Base-by-base conservation (phyloP, 2,797 vertebrate genomes). In the Sebastes oblongus region DNA sequence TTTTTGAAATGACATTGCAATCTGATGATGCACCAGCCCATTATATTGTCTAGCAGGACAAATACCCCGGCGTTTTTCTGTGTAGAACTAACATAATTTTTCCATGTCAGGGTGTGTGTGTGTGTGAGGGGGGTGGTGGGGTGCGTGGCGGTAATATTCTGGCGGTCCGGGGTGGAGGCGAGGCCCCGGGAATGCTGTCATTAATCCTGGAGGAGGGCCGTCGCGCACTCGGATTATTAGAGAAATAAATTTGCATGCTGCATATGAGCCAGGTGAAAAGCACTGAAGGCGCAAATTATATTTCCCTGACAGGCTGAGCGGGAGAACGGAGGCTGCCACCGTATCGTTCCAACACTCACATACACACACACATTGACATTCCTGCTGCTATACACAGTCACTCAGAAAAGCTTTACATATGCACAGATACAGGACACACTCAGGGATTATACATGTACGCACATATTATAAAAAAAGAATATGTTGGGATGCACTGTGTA, bases 201-300 rank as follows among this genome's bases (percentile, higher is more conserved):
- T 99, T 99, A 99, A 99, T 99, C 97, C 97, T 98, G 96, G 96
- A 96, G 98, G 91, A 93, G 91, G 98, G 97, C 97, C 97, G 97
- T 97, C 96, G 97, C 96, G 95, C 96, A 96, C 96, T 97, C 95
- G 97, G 97, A 99, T 99, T 99, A 99, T 99, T 98, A 99, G 98
- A 98, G 98, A 99, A 99, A 99, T 99, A 99, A 98, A 99, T 99
- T 99, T 99, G 98, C 98, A 99, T 99, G 97, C 97, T 96, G 97
- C 97, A 98, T 98, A 97, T 97, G 97, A 98, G 97, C 97, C 98
- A 99, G 98, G 98, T 99, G 98, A 98, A 91, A 92, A 97, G 98
- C 98, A 98, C 97, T 88, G 91, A 97, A 97, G 98, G 97, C 97
- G 96, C 98, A 99, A 92, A 91, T 93, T 90, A 92, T 93, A 91